Conservation (phyloP, 2,113 vertebrate species). For the Ophthalmolycus amberensis region DNA sequence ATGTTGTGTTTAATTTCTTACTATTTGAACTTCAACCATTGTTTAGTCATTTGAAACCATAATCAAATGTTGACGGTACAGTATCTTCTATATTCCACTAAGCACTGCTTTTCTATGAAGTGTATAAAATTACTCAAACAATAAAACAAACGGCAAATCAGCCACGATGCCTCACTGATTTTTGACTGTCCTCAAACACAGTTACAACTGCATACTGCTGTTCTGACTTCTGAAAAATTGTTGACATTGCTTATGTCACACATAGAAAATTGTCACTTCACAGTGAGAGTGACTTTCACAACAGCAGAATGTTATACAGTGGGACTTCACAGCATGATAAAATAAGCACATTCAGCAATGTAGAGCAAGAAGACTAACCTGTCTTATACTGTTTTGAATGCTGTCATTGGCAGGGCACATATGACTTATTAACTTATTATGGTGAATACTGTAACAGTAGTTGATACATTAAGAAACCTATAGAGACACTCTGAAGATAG, state of each 20-base stretch:
- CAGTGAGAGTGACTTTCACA: background rate
- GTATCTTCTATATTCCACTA: conserved; percentile 1
- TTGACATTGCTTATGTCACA: conserved; percentile 1
- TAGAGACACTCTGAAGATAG: background rate
- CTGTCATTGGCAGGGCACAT: background rate
- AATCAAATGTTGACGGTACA: conserved; percentile 3
- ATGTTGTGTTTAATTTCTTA: conserved; percentile 23
- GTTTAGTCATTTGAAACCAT: conserved; percentile 4
- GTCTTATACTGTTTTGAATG: conserved; percentile 1
- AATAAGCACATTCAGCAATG: conserved; percentile 18
- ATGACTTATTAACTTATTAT: conserved; percentile 16
- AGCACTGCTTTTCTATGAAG: conserved; percentile 12
- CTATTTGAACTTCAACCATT: conserved; percentile 39
- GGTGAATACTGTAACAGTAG: conserved; percentile 7
- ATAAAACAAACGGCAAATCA: conserved; percentile 66
- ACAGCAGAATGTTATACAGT: background rate
- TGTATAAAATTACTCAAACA: conserved; percentile 47
- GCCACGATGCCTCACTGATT: conserved; percentile 15
- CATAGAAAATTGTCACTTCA: conserved; percentile 19
- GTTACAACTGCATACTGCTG: background rate
- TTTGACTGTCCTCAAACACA: background rate
- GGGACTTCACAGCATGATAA: conserved; percentile 21
- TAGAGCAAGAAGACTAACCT: background rate
- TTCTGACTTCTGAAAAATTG: background rate
- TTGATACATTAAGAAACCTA: background rate